A percentile compares a stretch with the other conserved stretches of the same genome.
Conservation (phyloP, 2,113 vertebrate genomes). For the Meriones unguiculatus region DNA sequence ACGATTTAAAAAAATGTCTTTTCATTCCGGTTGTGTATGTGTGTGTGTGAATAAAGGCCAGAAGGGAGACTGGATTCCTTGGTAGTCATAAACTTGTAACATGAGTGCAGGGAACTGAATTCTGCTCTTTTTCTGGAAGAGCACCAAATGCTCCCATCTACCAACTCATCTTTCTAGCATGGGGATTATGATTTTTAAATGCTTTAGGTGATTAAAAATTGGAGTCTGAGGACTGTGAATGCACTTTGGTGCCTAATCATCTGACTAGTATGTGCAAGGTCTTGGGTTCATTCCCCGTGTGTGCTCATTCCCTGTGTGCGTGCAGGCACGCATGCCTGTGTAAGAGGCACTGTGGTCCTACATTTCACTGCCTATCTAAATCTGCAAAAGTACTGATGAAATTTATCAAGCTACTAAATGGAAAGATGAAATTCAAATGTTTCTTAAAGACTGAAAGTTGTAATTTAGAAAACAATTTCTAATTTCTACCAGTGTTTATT, state of each 20-base stretch:
- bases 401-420: slow-evolving; percentile 1
- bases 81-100: not conserved
- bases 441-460: not conserved
- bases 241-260: not conserved
- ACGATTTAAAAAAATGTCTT: not conserved
- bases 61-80: not conserved
- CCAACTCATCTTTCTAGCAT: not conserved
- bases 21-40: not conserved
- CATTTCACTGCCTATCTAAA: not conserved
- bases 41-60: not conserved
- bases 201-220: slow-evolving; percentile 17
- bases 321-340: not conserved
- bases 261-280: not conserved
- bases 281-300: not conserved
- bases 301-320: not conserved
- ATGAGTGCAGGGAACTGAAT: not conserved
- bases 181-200: not conserved
- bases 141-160: not conserved
- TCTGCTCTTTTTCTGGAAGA: not conserved
- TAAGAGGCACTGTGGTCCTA: not conserved
- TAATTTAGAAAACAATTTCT: slow-evolving; percentile 43
- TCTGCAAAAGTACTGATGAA: not conserved
- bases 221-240: not conserved
- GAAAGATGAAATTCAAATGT: not conserved
- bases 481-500: slow-evolving; percentile 15